phyloP scores from a whole-genome alignment of 2,888 invertebrate species.

The Lymantria monacha region DNA sequence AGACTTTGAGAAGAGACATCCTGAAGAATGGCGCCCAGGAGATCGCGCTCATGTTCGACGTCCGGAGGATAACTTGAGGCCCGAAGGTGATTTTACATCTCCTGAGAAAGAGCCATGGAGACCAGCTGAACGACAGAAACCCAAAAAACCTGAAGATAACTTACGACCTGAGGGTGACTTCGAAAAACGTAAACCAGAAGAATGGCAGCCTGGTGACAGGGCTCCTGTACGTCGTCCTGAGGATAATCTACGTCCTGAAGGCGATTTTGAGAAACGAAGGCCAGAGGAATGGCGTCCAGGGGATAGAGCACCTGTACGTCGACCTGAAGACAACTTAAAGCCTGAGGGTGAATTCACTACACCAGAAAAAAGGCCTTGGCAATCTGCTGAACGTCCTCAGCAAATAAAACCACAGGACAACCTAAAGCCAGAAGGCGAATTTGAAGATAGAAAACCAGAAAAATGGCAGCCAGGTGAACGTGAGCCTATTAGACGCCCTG shows the following conservation, averaged over 20 bases:
- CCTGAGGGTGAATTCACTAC: conserved; percentile 79
- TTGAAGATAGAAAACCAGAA: conserved; percentile 57
- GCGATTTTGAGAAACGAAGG: conserved; percentile 70
- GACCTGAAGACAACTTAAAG: conserved; percentile 58
- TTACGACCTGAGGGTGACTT: conserved; percentile 77
- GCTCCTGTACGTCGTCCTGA: conserved; percentile 55
- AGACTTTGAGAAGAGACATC: conserved; percentile 66
- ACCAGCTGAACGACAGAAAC: conserved; percentile 49
- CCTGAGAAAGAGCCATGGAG: conserved; percentile 35
- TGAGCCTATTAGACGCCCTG: conserved; percentile 54
- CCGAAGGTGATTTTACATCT: conserved; percentile 64
- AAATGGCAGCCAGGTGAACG: conserved; percentile 51
- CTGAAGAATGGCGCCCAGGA: conserved; percentile 60
- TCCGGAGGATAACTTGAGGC: conserved; percentile 61
- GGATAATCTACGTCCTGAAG: conserved; percentile 77
- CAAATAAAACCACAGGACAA: conserved; percentile 79
- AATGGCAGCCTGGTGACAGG: conserved; percentile 63
- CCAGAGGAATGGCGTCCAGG: conserved; percentile 60
- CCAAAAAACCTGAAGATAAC: conserved; percentile 56
- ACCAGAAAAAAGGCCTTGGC: conserved; percentile 67
- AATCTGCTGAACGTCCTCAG: conserved; percentile 66
- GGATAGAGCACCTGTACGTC: conserved; percentile 32
- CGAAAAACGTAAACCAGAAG: conserved; percentile 49
- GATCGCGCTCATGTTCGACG: conserved; percentile 33
- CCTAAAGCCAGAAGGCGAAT: conserved; percentile 62